Evolutionary conservation across 1,140 invertebrate genomes (phyloP).

Genomic region (Caenorhabditis latens): DNA sequence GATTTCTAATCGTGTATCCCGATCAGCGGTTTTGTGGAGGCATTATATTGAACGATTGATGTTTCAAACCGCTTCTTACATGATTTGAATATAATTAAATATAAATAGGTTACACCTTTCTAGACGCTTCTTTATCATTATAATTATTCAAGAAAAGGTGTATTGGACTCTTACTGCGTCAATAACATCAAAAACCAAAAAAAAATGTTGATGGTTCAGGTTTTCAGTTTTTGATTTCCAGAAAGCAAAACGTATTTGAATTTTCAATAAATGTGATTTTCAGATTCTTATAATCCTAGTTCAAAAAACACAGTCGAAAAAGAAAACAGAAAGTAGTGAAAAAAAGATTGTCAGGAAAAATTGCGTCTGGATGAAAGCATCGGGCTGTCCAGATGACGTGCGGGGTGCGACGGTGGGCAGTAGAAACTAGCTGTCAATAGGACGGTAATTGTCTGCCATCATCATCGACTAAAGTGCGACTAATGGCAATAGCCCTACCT

Average conservation of each 20-base stretch:
- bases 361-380: neutral
- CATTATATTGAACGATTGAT: neutral
- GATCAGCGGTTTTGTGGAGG: constrained; percentile 7
- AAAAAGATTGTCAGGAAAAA: neutral
- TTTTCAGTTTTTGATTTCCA: too few species aligned
- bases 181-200: too few species aligned
- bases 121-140: too few species aligned
- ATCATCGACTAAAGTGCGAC: constrained; percentile 52
- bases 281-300: neutral
- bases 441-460: constrained; percentile 54
- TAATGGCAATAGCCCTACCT: constrained; percentile 46
- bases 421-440: constrained; percentile 55
- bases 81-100: too few species aligned
- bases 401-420: neutral
- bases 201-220: too few species aligned
- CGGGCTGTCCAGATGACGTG: constrained; percentile 36
- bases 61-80: neutral
- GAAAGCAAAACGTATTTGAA: too few species aligned
- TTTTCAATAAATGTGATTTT: neutral
- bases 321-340: constrained; percentile 18
- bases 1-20: neutral
- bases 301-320: neutral
- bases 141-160: too few species aligned
- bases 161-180: too few species aligned
- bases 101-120: too few species aligned